phyloP scores from a whole-genome alignment of 2,888 invertebrate genomes.

The Atethmia centrago region DNA sequence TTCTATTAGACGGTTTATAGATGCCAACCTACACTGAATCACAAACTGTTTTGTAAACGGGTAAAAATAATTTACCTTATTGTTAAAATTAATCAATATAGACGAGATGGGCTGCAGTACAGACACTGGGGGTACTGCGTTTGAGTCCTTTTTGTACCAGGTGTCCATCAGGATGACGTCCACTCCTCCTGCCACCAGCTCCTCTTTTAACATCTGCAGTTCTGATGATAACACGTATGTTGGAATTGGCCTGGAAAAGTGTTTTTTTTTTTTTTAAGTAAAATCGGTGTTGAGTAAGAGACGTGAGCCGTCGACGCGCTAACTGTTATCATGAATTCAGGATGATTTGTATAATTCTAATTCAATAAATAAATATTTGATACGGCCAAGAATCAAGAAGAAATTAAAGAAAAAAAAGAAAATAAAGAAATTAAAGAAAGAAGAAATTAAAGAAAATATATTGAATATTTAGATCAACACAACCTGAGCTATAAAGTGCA shows the following conservation, averaged over 20 bases:
- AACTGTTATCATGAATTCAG: too few species aligned
- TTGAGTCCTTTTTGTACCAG: slow-evolving; percentile 99
- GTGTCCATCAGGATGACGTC: slow-evolving; percentile 96
- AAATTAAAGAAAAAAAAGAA: too few species aligned
- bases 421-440: too few species aligned
- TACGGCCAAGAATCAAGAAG: too few species aligned
- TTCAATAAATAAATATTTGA: too few species aligned
- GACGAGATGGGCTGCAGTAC: slow-evolving; percentile 99
- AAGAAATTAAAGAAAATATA: too few species aligned
- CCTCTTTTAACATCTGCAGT: slow-evolving; percentile 96
- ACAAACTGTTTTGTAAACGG: neutral
- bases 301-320: too few species aligned
- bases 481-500: too few species aligned
- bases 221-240: slow-evolving; percentile 98
- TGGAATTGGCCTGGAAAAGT: slow-evolving; percentile 95
- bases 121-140: slow-evolving; percentile 98
- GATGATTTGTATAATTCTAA: too few species aligned
- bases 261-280: too few species aligned
- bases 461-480: too few species aligned
- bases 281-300: too few species aligned
- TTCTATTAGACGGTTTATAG: neutral
- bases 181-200: slow-evolving; percentile 95
- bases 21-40: neutral
- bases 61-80: slow-evolving; percentile 89
- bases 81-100: slow-evolving; percentile 98